Base-by-base conservation (phyloP, 2,888 invertebrate genomes). In the Zygogramma bicolorata region DNA sequence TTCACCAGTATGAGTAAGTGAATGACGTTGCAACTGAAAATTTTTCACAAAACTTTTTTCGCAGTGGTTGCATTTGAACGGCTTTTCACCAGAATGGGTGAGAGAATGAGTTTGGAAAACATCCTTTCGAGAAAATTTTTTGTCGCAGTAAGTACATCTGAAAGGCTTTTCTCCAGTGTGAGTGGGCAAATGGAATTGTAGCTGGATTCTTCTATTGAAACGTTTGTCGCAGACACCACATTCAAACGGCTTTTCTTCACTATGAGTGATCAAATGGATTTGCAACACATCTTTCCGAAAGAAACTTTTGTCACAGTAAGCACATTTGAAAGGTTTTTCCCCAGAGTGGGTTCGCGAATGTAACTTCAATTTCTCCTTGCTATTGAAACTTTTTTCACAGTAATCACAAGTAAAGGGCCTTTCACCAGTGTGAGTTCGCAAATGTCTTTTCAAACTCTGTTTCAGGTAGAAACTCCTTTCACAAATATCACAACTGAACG, bases 141-240 rank as follows among this genome's bases (percentile, higher is more conserved):
- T 89, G 0, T 84, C 80, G 74, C 90, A 90, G 0, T 81, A 76
- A 0, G 84, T 81, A 69, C 90, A 90, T 0, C 84, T 84, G 68
- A 80, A 88, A 75, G 89, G 89, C 20, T 82, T 85, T 0, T 87
- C 89, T 0, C 82, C 81, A 1, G 84, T 85, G 70, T 90, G 90
- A 0, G 85, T 87, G 61, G 85, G 84, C 0, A 85, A 69, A 68
- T 89, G 90, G 77, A 81, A 82, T 67, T 84, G 83, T 13, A 85
- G 77, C 40, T 82, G 81, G 46, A 82, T 83, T 68, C 84, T 84
- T 10, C 83, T 84, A 13, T 77, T 68, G 62, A 81, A 84, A 20
- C 79, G 76, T 31, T 81, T 84, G 25, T 83, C 80, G 68, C 85
- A 85, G 65, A 84, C 74, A 66, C 84, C 83, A 68, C 85, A 85